A percentile compares a stretch with the other conserved stretches of the same genome.
Conservation (phyloP, 1,140 invertebrate genomes). For the Drosophila nasuta region DNA sequence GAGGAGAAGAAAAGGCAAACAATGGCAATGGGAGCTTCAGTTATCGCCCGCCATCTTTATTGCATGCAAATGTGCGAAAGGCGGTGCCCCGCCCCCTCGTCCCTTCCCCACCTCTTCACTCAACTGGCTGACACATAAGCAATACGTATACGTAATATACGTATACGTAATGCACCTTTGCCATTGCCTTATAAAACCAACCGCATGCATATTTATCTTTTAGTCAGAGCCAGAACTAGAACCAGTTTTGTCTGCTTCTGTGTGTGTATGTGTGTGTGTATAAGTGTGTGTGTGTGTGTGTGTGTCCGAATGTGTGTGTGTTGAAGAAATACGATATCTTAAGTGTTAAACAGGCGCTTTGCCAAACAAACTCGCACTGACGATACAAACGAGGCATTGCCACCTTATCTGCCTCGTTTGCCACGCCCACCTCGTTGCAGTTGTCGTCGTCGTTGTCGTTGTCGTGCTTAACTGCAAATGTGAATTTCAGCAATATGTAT, state of each 20-base stretch:
- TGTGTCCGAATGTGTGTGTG: constrained; percentile 19
- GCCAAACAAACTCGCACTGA: constrained; percentile 73
- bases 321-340: constrained; percentile 81
- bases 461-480: constrained; percentile 12
- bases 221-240: constrained; percentile 33
- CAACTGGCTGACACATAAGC: constrained; percentile 67
- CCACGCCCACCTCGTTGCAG: constrained; percentile 61
- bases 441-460: constrained; percentile 29
- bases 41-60: constrained; percentile 82
- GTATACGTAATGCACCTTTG: constrained; percentile 58
- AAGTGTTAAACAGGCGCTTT: constrained; percentile 82
- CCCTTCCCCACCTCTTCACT: not conserved
- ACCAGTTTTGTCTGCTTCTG: constrained; percentile 17
- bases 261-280: constrained; percentile 9
- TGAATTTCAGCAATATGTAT: constrained; percentile 43
- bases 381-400: constrained; percentile 52
- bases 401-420: constrained; percentile 53
- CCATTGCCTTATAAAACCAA: constrained; percentile 66
- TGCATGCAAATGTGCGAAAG: constrained; percentile 82
- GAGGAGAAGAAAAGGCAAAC: constrained; percentile 70
- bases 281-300: constrained; percentile 39
- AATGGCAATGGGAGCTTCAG: constrained; percentile 76
- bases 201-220: constrained; percentile 83
- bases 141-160: constrained; percentile 27
- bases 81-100: constrained; percentile 43